Evolutionary conservation across 2,888 invertebrate species (phyloP).

Genomic region (Noctuana brunneofusca): DNA sequence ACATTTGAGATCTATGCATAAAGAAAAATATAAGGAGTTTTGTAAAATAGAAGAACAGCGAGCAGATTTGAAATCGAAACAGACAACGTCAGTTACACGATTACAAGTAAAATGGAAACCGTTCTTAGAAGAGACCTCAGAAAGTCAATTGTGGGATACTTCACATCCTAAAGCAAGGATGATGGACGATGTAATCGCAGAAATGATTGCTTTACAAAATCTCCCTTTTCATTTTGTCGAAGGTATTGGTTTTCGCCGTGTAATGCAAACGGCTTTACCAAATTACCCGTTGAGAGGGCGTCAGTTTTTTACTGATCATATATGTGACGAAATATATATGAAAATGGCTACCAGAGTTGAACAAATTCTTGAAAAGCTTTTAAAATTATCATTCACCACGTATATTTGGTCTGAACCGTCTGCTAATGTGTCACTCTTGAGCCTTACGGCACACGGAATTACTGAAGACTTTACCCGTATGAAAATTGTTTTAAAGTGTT

Average conservation of each 20-base stretch:
- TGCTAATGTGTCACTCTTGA: not conserved
- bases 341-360: not conserved
- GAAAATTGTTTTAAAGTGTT: slow-evolving; percentile 1
- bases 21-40: slow-evolving; percentile 32
- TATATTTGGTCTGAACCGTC: not conserved
- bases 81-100: not conserved
- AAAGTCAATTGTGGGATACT: not conserved
- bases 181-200: slow-evolving; percentile 41
- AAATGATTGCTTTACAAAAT: slow-evolving; percentile 45
- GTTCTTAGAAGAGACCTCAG: not conserved
- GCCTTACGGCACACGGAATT: not conserved
- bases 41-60: slow-evolving; percentile 6
- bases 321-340: slow-evolving; percentile 3
- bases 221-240: slow-evolving; percentile 44
- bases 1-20: slow-evolving; percentile 31
- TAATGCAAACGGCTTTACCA: slow-evolving; percentile 39
- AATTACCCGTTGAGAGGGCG: slow-evolving; percentile 43
- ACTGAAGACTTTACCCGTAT: not conserved
- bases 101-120: not conserved
- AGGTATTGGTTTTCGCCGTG: slow-evolving; percentile 42
- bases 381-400: not conserved
- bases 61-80: not conserved
- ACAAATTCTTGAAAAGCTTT: not conserved
- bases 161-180: slow-evolving; percentile 39
- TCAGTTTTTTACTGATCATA: not conserved